phyloP scores from a whole-genome alignment of 2,113 vertebrate species.

The Lampris megalopsis region DNA sequence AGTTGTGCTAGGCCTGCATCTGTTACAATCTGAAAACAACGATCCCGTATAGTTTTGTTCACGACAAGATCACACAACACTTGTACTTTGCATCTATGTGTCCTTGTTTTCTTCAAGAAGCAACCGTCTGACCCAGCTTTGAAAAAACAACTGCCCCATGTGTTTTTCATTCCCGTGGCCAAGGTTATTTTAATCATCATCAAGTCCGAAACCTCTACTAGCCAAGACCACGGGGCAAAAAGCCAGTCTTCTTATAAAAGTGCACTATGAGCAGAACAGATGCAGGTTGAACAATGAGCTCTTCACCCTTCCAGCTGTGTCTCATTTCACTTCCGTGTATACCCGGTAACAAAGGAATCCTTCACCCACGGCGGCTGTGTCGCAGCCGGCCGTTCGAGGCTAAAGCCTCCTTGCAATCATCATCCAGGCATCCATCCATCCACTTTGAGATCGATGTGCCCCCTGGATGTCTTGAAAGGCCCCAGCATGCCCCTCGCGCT shows the following conservation, averaged over 20 bases:
- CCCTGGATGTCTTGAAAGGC: constrained; percentile 45
- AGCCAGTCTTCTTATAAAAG: constrained; percentile 21
- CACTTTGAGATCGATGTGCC: constrained; percentile 56
- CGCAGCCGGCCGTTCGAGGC: constrained; percentile 48
- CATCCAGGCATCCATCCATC: constrained; percentile 54
- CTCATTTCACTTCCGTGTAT: constrained; percentile 43
- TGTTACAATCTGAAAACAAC: too few relatives aligned
- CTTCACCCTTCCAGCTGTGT: constrained; percentile 57
- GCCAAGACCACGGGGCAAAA: constrained; percentile 31
- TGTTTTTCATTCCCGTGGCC: constrained; percentile 13
- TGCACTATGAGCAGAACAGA: constrained; percentile 48
- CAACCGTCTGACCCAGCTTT: neutral
- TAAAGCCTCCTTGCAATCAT: constrained; percentile 53
- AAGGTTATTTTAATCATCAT: constrained; percentile 43
- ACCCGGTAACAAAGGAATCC: constrained; percentile 46
- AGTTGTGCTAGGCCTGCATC: too few relatives aligned
- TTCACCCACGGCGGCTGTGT: constrained; percentile 43
- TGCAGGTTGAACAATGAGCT: constrained; percentile 49
- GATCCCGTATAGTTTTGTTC: too few relatives aligned
- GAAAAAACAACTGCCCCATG: neutral
- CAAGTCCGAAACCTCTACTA: constrained; percentile 3
- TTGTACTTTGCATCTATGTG: neutral
- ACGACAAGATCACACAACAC: neutral
- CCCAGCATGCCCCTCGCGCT: constrained; percentile 38
- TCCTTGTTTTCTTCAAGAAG: constrained; percentile 2